Base-by-base conservation (phyloP, 2,113 vertebrate genomes). In the Hyperoodon ampullatus region DNA sequence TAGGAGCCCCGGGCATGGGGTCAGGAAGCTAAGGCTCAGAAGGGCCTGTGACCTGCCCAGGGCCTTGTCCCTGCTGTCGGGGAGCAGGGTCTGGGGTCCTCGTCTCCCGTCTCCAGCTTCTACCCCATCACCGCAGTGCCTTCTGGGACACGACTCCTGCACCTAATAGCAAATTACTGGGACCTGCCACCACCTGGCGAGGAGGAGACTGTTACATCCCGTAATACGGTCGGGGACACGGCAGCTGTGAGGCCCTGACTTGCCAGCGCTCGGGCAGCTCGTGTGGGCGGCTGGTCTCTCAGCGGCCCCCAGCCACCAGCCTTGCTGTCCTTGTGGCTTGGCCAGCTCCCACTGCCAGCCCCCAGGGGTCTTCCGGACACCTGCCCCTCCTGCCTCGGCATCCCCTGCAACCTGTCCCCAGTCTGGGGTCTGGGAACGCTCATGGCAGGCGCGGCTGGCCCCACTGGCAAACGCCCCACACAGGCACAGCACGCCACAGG, bases 161-260 rank as follows among this genome's bases (percentile, higher is more conserved):
- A 5, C 16, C 58, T 23, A 3, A 33, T 2, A 16, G 42, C 44
- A 74, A 39, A 13, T n/a, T 4, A 15, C 70, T 3, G 23, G 68
- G 66, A 1, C 55, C 42, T 2, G 5, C 39, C 3, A 3, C 7
- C 3, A 6, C 23, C 24, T 0, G 0, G 58, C 12, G 58, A 35
- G 10, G 33, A 50, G 58, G 28, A 24, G 30, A 24, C 58, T 15
- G 23, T 2, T 1, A 0, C 0, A 2, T 33, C 47, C 2, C 2
- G 0, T 1, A 39, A 16, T 0, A 2, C 0, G 0, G 80, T 8
- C 2, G 3, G 26, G 60, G 58, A 23, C 68, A 44, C 0, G 1
- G 85, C 8, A 12, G 55, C 66, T 50, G 19, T 8, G 16, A 13
- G 33, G 77, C 14, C 15, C 33, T 35, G 66, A 61, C 50, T 35